phyloP scores from a whole-genome alignment of 2,888 invertebrate genomes.

The Rotaria macrura region DNA sequence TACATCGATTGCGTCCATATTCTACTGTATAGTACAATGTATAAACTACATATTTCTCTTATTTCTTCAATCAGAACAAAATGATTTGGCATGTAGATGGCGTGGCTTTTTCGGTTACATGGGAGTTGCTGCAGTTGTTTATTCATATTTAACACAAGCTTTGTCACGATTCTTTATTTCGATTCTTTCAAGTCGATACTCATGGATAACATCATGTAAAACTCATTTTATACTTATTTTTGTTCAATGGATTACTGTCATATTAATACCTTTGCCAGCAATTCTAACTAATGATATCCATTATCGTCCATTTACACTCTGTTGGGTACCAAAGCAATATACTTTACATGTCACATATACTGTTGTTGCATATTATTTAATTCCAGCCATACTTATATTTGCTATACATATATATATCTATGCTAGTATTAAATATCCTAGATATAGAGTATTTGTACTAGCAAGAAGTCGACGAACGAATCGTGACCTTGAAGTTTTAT shows the following conservation, averaged over 20 bases:
- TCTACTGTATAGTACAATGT: background rate
- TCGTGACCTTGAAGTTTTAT: background rate
- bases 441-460: background rate
- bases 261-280: background rate
- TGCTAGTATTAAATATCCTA: background rate
- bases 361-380: background rate
- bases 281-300: background rate
- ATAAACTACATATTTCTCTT: background rate
- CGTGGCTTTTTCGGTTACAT: background rate
- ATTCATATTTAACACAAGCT: background rate
- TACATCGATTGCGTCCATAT: background rate
- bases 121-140: background rate
- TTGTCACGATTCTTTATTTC: background rate
- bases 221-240: background rate
- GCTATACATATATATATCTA: background rate
- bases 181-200: background rate
- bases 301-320: background rate
- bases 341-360: background rate
- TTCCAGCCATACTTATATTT: background rate
- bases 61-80: background rate
- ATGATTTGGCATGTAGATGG: background rate
- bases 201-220: background rate
- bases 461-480: background rate
- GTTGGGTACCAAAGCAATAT: background rate
- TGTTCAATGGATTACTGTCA: background rate